Base-by-base conservation (phyloP, 2,797 vertebrate species). In the Apogon hyalosoma region DNA sequence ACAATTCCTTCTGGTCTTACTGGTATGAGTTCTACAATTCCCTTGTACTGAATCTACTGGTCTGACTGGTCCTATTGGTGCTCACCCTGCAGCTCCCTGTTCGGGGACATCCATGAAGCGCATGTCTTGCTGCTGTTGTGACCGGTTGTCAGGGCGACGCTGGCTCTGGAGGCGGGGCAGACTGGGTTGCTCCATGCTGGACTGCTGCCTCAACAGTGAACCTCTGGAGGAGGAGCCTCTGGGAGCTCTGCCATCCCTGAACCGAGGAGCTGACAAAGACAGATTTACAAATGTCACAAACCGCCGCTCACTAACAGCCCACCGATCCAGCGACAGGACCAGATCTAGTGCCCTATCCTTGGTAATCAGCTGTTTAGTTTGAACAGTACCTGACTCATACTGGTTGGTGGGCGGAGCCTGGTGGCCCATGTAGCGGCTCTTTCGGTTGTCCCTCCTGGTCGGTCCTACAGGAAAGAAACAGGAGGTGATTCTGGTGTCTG, bases 51-150 rank as follows among this genome's bases (percentile, higher is more conserved):
- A 24, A 19, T 15, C 13, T 10, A 24, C 16, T 63, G 28, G 11
- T 45, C 21, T 24, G 4, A 33, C 14, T 1, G 12, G 0, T 53
- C 33, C 4, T 0, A 7, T 36, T 0, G 0, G 24, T 4, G 13
- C 93, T 93, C 56, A 95, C 95, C 94, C 95, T 0, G 93, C 94
- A 0, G 94, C 94, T 0, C 95, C 95, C 70, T 95, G 92, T 12
- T 96, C 95, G 0, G 95, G 95, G 13, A 96, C 95, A 0, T 83
- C 74, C 95, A 96, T 96, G 84, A 96, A 96, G 46, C 86, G 90
- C 90, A 93, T 90, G 84, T 96, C 91, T 0, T 79, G 63, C 0
- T 85, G 42, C 4, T 61, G 73, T 0, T 12, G 3, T 1, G 4
- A 1, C 0, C 13, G 64, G 42, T 41, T 69, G 51, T 58, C 15